Evolutionary conservation across 2,888 invertebrate species (phyloP).

Genomic region (Dolichomitus sp.): DNA sequence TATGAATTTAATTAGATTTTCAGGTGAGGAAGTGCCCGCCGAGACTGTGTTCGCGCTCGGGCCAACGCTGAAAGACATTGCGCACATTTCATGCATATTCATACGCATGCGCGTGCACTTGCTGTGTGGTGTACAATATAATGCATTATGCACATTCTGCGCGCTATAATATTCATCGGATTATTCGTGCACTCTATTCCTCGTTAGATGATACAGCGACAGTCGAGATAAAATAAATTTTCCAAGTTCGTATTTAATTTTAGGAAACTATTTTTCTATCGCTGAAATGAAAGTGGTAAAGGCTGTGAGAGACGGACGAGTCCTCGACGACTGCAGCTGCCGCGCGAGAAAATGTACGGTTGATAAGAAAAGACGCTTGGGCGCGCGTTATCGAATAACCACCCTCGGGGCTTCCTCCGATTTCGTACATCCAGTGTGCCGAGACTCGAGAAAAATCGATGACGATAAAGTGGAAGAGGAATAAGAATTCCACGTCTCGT

Average conservation of each 20-base stretch:
- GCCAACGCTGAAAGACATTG: background rate
- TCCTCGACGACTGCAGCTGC: constrained; percentile 22
- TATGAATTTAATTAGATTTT: constrained; percentile 51
- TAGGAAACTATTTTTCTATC: background rate
- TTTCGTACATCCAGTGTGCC: constrained; percentile 2
- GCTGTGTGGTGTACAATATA: background rate
- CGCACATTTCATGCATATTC: constrained; percentile 31
- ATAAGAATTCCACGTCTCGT: constrained; percentile 35
- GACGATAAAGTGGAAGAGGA: constrained; percentile 35
- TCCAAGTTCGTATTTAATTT: background rate
- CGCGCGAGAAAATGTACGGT: constrained; percentile 30
- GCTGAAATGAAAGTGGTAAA: background rate
- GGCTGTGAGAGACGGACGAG: background rate
- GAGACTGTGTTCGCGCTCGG: background rate
- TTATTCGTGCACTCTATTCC: background rate
- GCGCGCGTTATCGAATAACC: constrained; percentile 31
- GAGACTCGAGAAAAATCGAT: constrained; percentile 42
- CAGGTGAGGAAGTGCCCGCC: constrained; percentile 18
- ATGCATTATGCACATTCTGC: constrained; percentile 14
- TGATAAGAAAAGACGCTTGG: constrained; percentile 40
- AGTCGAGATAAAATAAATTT: background rate
- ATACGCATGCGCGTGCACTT: constrained; percentile 22
- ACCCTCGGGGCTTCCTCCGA: constrained; percentile 1
- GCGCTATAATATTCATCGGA: constrained; percentile 26
- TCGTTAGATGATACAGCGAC: constrained; percentile 2